phyloP scores from a whole-genome alignment of 2,888 invertebrate genomes.

The Amiota mariae region DNA sequence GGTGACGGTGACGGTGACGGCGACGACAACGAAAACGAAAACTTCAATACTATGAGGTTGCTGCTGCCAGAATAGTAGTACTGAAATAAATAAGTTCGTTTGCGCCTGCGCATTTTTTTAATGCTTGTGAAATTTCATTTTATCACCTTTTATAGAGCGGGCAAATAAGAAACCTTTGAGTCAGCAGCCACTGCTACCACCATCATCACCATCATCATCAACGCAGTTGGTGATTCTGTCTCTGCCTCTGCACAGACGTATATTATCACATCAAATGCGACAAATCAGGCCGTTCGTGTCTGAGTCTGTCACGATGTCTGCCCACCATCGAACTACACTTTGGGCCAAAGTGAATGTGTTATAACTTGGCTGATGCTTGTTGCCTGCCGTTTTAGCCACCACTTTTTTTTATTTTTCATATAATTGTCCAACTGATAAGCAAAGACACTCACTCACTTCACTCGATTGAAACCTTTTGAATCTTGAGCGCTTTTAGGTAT shows the following conservation, averaged over 20 bases:
- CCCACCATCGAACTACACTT: slow-evolving; percentile 15
- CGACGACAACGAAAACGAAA: slow-evolving; percentile 38
- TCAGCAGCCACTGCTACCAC: not conserved
- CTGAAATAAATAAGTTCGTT: not conserved
- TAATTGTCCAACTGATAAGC: slow-evolving; percentile 60
- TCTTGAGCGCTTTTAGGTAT: slow-evolving; percentile 22
- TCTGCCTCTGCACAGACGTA: slow-evolving; percentile 25
- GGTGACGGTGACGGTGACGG: slow-evolving; percentile 39
- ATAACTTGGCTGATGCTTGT: slow-evolving; percentile 47
- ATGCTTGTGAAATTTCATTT: slow-evolving; percentile 64
- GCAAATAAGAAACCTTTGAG: slow-evolving; percentile 20
- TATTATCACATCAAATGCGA: slow-evolving; percentile 65
- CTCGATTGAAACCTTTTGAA: slow-evolving; percentile 16
- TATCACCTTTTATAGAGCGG: slow-evolving; percentile 61
- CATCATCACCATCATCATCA: too few species aligned
- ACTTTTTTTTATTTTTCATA: slow-evolving; percentile 36
- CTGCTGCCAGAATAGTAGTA: not conserved
- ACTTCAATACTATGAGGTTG: not conserved
- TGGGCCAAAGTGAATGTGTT: slow-evolving; percentile 32
- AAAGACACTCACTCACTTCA: slow-evolving; percentile 6
- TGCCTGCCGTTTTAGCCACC: slow-evolving; percentile 41
- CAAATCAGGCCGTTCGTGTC: slow-evolving; percentile 55
- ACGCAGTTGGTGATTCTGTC: not conserved
- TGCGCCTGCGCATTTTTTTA: slow-evolving; percentile 9
- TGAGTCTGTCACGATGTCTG: not conserved